These are phyloP conservation scores for Cryptoblepharus egeriae DNA, from an alignment of 2,797 vertebrate genomes.

Conservation along the genomic window DNA sequence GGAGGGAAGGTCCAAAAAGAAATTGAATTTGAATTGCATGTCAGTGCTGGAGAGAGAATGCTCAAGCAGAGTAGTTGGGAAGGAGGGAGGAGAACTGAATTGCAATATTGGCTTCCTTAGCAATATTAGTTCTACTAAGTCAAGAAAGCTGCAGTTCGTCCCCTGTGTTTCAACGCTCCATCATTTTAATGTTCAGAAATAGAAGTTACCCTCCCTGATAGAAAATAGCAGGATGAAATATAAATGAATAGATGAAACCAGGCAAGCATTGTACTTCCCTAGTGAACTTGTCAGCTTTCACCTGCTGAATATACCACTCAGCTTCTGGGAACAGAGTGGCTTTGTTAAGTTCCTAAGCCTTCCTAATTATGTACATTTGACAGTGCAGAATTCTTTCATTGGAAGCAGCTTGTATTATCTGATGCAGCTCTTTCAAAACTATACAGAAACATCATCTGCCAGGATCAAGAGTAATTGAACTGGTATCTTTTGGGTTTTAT, in stretches of 20 bases:
- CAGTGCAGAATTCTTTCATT: slow-evolving; percentile 60
- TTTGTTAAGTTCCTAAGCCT: slow-evolving; percentile 56
- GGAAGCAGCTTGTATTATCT: slow-evolving; percentile 52
- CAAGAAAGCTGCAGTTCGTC: slow-evolving; percentile 34
- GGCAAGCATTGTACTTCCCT: slow-evolving; percentile 22
- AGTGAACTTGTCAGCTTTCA: slow-evolving; percentile 45
- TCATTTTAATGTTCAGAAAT: slow-evolving; percentile 19
- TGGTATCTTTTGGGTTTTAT: slow-evolving; percentile 68
- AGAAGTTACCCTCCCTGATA: slow-evolving; percentile 5
- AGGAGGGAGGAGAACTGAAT: slow-evolving; percentile 9
- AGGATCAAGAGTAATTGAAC: slow-evolving; percentile 69
- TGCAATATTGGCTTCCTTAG: slow-evolving; percentile 18
- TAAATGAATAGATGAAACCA: slow-evolving; percentile 24
- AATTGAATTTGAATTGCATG: background rate
- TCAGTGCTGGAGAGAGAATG: background rate
- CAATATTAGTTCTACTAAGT: background rate
- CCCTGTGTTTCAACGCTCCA: slow-evolving; percentile 12
- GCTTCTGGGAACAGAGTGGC: slow-evolving; percentile 49
- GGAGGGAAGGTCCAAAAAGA: background rate
- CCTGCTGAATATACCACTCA: slow-evolving; percentile 20
- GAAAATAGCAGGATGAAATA: background rate
- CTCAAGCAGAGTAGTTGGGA: background rate
- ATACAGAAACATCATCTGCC: slow-evolving; percentile 66
- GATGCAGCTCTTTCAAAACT: slow-evolving; percentile 58
- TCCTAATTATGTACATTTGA: slow-evolving; percentile 56